These are phyloP conservation scores for Trilocha varians DNA, from an alignment of 2,888 invertebrate species.

Conservation along the genomic window DNA sequence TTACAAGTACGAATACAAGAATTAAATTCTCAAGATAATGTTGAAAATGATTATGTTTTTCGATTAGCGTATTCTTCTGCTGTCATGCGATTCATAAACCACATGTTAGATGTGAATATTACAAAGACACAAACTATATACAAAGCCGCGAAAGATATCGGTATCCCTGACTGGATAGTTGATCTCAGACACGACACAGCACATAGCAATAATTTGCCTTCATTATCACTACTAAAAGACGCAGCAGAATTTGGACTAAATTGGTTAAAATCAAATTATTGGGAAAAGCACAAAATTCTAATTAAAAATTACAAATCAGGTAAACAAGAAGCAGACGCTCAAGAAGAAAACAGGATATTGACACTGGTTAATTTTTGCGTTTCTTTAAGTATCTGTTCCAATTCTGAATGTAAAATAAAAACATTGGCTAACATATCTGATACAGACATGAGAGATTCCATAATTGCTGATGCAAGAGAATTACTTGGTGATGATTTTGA, in stretches of 20 bases:
- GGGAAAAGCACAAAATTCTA: conserved; percentile 69
- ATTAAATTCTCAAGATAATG: conserved; percentile 23
- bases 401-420: conserved; percentile 46
- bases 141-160: conserved; percentile 75
- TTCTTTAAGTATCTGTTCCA: conserved; percentile 50
- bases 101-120: conserved; percentile 72
- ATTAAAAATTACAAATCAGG: conserved; percentile 58
- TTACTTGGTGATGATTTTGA: conserved; percentile 40
- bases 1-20: conserved; percentile 66
- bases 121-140: conserved; percentile 68
- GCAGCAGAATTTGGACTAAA: conserved; percentile 76
- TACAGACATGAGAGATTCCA: conserved; percentile 38
- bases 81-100: conserved; percentile 78
- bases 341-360: conserved; percentile 38
- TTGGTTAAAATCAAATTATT: conserved; percentile 81
- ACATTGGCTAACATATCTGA: conserved; percentile 50
- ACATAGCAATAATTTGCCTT: conserved; percentile 79
- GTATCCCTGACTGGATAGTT: conserved; percentile 86
- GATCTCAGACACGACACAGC: conserved; percentile 84
- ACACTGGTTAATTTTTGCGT: conserved; percentile 47
- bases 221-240: conserved; percentile 74
- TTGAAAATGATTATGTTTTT: conserved; percentile 54
- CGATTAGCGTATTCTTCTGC: conserved; percentile 75
- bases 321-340: conserved; percentile 23
- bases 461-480: conserved; percentile 47